A percentile compares a stretch with the other conserved stretches of the same genome.
phyloP scores from a whole-genome alignment of 2,797 vertebrate species.

The Myotis planiceps region DNA sequence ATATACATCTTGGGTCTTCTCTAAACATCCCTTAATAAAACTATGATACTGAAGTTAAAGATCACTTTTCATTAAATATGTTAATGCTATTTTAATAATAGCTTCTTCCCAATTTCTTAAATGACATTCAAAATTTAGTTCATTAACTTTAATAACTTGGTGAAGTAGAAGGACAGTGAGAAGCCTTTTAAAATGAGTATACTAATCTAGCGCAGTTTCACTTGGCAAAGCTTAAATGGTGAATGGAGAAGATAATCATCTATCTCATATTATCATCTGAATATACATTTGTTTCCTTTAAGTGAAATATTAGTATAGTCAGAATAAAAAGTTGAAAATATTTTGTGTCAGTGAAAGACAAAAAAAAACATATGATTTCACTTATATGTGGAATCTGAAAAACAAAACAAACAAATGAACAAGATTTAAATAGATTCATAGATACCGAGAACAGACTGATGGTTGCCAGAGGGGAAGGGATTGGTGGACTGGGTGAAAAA shows the following conservation, averaged over 20 bases:
- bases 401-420: background rate
- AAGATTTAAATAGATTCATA: background rate
- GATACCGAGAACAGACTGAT: background rate
- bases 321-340: background rate
- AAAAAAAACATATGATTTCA: background rate
- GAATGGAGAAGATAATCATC: background rate
- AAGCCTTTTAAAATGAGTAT: constrained; percentile 14
- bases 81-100: background rate
- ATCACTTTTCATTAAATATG: constrained; percentile 18
- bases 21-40: background rate
- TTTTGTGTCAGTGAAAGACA: background rate
- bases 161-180: background rate
- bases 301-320: background rate
- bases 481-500: background rate
- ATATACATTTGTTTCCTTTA: background rate
- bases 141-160: constrained; percentile 19
- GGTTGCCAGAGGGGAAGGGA: background rate
- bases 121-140: background rate
- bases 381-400: background rate
- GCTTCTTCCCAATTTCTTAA: background rate
- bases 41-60: background rate
- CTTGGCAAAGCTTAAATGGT: background rate
- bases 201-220: constrained; percentile 15
- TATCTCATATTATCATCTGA: background rate
- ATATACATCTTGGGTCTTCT: background rate